These are phyloP conservation scores for Galerucella pusilla DNA, from an alignment of 2,888 invertebrate genomes.

Conservation along the genomic window DNA sequence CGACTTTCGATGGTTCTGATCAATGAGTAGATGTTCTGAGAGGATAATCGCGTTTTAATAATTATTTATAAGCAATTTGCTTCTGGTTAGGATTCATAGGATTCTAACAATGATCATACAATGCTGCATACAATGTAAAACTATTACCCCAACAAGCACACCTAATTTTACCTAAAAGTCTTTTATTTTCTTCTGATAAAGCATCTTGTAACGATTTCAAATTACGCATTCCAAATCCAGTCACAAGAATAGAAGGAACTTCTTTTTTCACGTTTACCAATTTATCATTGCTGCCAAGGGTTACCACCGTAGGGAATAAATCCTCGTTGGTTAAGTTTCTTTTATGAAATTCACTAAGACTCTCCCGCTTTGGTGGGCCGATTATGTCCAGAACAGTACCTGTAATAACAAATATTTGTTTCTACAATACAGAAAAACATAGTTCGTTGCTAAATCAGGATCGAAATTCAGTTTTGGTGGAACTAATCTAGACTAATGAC, in stretches of 20 bases:
- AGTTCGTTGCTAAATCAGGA: background rate
- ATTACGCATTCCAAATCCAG: conserved; percentile 58
- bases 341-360: conserved; percentile 8
- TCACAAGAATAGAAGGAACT: conserved; percentile 52
- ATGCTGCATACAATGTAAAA: no score
- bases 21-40: no score
- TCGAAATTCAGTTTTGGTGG: no score
- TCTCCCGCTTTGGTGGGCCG: background rate
- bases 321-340: conserved; percentile 2
- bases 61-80: no score
- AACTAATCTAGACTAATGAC: no score
- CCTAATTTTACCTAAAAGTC: background rate
- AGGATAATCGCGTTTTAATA: no score
- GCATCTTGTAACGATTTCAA: conserved; percentile 54
- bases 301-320: conserved; percentile 21
- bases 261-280: conserved; percentile 18
- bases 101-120: no score
- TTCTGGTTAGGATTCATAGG: no score
- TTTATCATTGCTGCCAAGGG: conserved; percentile 20
- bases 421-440: background rate
- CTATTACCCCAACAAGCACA: no score
- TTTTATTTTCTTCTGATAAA: conserved; percentile 43
- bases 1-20: no score
- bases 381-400: background rate
- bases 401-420: background rate